Conservation (phyloP, 1,140 invertebrate genomes). For the Diabrotica virgifera region DNA sequence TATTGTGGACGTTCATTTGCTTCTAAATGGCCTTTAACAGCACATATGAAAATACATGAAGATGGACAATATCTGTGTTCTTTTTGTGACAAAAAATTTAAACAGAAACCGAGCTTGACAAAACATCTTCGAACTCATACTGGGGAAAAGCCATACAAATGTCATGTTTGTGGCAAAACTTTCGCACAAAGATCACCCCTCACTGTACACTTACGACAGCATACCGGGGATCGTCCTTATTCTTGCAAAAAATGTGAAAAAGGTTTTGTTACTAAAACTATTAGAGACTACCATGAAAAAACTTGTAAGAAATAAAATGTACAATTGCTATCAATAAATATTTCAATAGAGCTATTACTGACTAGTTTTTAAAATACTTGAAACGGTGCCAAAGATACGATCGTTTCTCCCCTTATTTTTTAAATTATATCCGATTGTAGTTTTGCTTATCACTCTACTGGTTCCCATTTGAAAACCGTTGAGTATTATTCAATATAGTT, state of each 20-base stretch:
- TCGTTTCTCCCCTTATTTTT: too few species aligned
- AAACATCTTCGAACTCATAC: slow-evolving; percentile 65
- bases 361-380: too few species aligned
- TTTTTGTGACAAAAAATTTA: slow-evolving; percentile 33
- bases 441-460: too few species aligned
- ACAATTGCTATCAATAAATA: too few species aligned
- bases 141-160: slow-evolving; percentile 54
- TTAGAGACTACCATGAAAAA: background rate
- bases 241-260: slow-evolving; percentile 65
- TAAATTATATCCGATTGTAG: too few species aligned
- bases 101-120: slow-evolving; percentile 25
- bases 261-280: slow-evolving; percentile 48
- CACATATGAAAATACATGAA: background rate
- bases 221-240: slow-evolving; percentile 74
- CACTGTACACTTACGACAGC: slow-evolving; percentile 70
- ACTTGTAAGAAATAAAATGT: background rate
- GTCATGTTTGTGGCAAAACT: slow-evolving; percentile 33
- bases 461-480: too few species aligned
- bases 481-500: too few species aligned
- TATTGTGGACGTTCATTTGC: background rate
- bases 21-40: background rate
- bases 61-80: slow-evolving; percentile 29
- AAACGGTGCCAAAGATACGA: too few species aligned
- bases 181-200: slow-evolving; percentile 32
- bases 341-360: too few species aligned